phyloP scores from a whole-genome alignment of 2,888 invertebrate genomes.

The Phaonia tiefii region DNA sequence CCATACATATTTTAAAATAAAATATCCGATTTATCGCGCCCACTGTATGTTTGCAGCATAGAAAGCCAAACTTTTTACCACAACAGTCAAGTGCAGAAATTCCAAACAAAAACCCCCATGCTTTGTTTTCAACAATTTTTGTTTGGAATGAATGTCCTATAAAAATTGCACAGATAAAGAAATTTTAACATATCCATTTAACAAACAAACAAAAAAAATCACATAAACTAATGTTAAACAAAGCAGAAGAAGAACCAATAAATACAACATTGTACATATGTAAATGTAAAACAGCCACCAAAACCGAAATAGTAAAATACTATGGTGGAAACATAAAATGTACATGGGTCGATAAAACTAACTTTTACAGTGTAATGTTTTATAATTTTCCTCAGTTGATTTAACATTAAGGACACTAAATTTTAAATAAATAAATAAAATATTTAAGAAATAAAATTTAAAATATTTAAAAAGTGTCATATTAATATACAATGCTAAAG shows the following conservation, averaged over 20 bases:
- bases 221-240: background rate
- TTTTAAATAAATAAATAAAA: background rate
- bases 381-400: background rate
- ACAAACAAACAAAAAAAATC: too few relatives aligned
- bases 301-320: background rate
- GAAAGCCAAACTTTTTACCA: too few relatives aligned
- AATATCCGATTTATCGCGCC: too few relatives aligned
- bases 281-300: background rate
- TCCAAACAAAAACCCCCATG: background rate
- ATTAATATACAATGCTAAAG: background rate
- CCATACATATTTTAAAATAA: too few relatives aligned
- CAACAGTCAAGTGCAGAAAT: too few relatives aligned
- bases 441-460: constrained; percentile 1
- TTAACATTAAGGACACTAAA: constrained; percentile 7
- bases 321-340: constrained; percentile 4
- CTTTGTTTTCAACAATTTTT: background rate
- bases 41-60: too few relatives aligned
- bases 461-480: background rate
- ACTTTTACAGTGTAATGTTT: constrained; percentile 15
- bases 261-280: too few relatives aligned
- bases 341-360: background rate
- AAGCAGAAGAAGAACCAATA: too few relatives aligned
- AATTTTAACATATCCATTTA: too few relatives aligned
- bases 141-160: too few relatives aligned
- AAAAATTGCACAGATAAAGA: too few relatives aligned